phyloP scores from a whole-genome alignment of 2,113 vertebrate genomes.

The Micronycteris hirsuta region DNA sequence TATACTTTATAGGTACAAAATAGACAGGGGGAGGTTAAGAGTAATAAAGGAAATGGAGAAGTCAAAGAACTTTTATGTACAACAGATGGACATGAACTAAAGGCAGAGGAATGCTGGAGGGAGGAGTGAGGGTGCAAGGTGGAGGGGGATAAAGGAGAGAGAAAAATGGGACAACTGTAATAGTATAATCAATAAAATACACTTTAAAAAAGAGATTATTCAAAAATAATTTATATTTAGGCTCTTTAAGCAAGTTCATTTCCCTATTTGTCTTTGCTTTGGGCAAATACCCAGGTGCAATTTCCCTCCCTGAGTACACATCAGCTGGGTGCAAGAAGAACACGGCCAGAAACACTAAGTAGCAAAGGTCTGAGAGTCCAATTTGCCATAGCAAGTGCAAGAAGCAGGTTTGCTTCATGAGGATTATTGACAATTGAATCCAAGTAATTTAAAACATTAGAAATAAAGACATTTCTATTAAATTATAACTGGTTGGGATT shows the following conservation, averaged over 20 bases:
- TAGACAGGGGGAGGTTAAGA: too few relatives aligned
- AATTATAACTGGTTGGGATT: neutral
- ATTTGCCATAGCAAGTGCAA: neutral
- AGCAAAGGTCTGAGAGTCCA: neutral
- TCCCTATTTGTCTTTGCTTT: constrained; percentile 34
- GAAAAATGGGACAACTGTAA: too few relatives aligned
- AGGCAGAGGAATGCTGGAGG: too few relatives aligned
- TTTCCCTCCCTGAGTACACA: neutral
- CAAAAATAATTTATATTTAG: constrained; percentile 41
- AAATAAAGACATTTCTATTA: neutral
- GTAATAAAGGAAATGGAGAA: too few relatives aligned
- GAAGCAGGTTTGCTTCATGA: neutral
- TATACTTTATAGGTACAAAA: too few relatives aligned
- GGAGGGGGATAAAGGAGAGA: too few relatives aligned
- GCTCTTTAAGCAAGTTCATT: constrained; percentile 31
- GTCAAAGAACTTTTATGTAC: too few relatives aligned
- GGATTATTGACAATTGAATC: neutral
- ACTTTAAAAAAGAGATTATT: neutral
- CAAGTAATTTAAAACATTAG: neutral
- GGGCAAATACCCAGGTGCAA: constrained; percentile 11
- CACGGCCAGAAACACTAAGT: neutral
- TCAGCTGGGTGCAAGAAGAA: neutral
- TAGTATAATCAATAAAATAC: too few relatives aligned
- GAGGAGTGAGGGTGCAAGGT: too few relatives aligned
- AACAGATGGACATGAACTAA: too few relatives aligned